Conservation (phyloP, 2,888 invertebrate genomes). For the Sinohyriopsis cumingii region DNA sequence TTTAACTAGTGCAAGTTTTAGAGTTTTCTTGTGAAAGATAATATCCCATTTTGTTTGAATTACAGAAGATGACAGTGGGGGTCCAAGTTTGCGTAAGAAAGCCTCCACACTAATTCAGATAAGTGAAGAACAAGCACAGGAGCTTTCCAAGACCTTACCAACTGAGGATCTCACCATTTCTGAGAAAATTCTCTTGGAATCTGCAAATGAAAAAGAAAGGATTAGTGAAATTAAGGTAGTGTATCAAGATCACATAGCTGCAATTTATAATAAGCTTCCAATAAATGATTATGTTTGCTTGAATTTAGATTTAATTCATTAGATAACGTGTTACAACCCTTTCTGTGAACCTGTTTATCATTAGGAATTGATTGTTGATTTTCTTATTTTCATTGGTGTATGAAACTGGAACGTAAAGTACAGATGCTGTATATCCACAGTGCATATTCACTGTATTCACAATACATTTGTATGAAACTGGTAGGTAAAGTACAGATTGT, state of each 20-base stretch:
- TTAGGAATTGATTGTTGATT: neutral
- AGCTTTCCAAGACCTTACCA: conserved; percentile 36
- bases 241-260: neutral
- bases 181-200: conserved; percentile 69
- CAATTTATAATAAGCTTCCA: no score
- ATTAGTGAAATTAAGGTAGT: conserved; percentile 62
- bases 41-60: neutral
- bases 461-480: no score
- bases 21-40: neutral
- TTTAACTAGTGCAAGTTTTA: neutral
- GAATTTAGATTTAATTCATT: no score
- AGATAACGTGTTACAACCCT: no score
- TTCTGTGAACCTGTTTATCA: no score
- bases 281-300: no score
- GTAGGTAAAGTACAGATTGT: no score
- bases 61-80: neutral
- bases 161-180: conserved; percentile 57
- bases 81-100: neutral
- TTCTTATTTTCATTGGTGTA: neutral
- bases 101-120: conserved; percentile 39
- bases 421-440: no score
- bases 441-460: no score
- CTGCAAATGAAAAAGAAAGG: conserved; percentile 67
- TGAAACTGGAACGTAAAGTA: neutral
- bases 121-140: conserved; percentile 53